Base-by-base conservation (phyloP, 2,113 vertebrate genomes). In the Zosterops borbonicus region DNA sequence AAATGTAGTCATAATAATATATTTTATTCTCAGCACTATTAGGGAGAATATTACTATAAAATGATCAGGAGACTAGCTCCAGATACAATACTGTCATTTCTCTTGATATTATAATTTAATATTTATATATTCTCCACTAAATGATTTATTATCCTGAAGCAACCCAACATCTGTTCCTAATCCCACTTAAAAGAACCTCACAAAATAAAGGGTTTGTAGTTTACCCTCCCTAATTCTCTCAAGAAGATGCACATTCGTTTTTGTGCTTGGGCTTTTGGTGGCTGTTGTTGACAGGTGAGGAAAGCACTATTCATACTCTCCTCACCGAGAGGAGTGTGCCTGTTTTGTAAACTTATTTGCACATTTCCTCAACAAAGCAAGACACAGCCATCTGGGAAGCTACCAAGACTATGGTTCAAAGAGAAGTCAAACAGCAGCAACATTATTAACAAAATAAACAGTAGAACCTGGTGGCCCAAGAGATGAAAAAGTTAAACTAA, bases 81-180 rank as follows among this genome's bases (percentile, higher is more conserved):
- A 92, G 89, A 86, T 90, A 70, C 33, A 90, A 86, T 59, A 93
- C 9, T 77, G 64, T 19, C 9, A 65, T 70, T 90, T 87, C 60
- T 92, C 27, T 65, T 37, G 28, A 84, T 80, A 67, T 27, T 70
- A 74, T 18, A 86, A 85, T 60, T 87, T 71, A 82, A 35, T 81
- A 81, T 79, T 83, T 81, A 73, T 42, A 52, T 59, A 92, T 53
- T 71, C 37, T 31, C 29, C 1, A 2, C 69, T 84, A 78, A 90
- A 75, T 65, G 92, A 62, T 58, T 89, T 5, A 87, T 79, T 76
- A 81, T 46, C 59, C 53, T 22, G 23, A 92, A 95, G 70, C 28
- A 65, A 87, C 15, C 8, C 62, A 92, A 67, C 87, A 91, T 87
- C 81, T 95, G 82, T 37, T 95, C 59, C 63, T 83, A 94, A 94